Evolutionary conservation across 1,140 invertebrate genomes (phyloP), one percentile per base, ranked within the genome.

Genomic region (Vollenhovia emeryi): DNA sequence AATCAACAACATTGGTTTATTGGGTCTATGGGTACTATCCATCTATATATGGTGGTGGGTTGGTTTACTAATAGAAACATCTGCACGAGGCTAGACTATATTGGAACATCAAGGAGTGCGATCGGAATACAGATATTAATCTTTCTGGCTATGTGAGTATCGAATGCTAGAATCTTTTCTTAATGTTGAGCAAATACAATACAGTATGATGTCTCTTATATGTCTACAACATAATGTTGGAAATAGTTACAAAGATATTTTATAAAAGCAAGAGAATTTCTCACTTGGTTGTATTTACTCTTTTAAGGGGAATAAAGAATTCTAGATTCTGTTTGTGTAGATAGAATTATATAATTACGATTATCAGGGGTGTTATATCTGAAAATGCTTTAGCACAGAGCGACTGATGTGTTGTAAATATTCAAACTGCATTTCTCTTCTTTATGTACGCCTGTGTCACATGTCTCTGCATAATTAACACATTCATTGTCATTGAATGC

Each of bases 41-140:
- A 89, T 93, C 92, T 94, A 90, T 94, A 90, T 94, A 91, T 93
- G 95, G 94, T 95, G 94, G 92, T 95, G 95, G 94, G 93, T 95
- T 94, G 93, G 90, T 94, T 93, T 92, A 94, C 94, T 94, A 94
- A 94, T 96, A 96, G 95, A 96, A 96, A 96, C 95, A 96, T 93
- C 96, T 96, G 94, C 95, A 96, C 95, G 96, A 96, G 92, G 96
- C 96, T 91, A 95, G 95, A 93, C 94, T 96, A 83, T 96, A 94
- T 95, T 96, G 96, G 96, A 96, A 94, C 91, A 94, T 93, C 86
- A 94, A 94, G 93, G 93, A 93, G 89, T 92, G 91, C 90, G 91
- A 93, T 90, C 92, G 91, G 91, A 93, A 87, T 90, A 93, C 76
- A 91, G 93, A 95, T 88, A 93, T 87, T 94, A 92, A 91, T 93